phyloP scores from a whole-genome alignment of 2,888 invertebrate species.

The Xanthostigma xanthostigma region DNA sequence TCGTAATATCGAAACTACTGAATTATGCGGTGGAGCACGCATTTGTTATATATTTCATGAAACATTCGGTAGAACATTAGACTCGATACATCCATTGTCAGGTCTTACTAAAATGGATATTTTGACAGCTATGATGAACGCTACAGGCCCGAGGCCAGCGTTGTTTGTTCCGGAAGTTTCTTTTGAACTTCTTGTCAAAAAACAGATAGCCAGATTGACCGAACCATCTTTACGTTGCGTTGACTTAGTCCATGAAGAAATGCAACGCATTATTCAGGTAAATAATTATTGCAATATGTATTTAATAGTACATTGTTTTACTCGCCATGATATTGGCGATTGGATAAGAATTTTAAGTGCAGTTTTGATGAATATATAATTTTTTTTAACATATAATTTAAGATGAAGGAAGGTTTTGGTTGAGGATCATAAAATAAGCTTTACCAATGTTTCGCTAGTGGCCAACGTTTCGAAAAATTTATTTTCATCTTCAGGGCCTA shows the following conservation, averaged over 20 bases:
- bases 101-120: constrained; percentile 87
- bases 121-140: constrained; percentile 91
- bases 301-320: background rate
- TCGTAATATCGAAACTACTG: constrained; percentile 94
- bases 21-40: constrained; percentile 96
- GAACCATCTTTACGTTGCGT: constrained; percentile 96
- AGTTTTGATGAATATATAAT: no score
- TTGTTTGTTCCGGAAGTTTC: constrained; percentile 90
- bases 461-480: no score
- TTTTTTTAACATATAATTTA: no score
- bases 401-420: no score
- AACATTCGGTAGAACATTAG: constrained; percentile 88
- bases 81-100: constrained; percentile 83
- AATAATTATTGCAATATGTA: no score
- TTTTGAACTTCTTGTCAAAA: constrained; percentile 93
- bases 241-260: constrained; percentile 96
- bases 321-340: no score
- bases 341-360: no score
- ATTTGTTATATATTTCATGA: constrained; percentile 99
- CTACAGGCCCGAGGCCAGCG: constrained; percentile 86
- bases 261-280: constrained; percentile 87
- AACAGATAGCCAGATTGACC: constrained; percentile 90
- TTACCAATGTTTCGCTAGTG: no score
- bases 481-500: no score
- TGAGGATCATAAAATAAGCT: no score